Evolutionary conservation across 1,140 invertebrate genomes (phyloP).

Genomic region (Drosophila ogumai): DNA sequence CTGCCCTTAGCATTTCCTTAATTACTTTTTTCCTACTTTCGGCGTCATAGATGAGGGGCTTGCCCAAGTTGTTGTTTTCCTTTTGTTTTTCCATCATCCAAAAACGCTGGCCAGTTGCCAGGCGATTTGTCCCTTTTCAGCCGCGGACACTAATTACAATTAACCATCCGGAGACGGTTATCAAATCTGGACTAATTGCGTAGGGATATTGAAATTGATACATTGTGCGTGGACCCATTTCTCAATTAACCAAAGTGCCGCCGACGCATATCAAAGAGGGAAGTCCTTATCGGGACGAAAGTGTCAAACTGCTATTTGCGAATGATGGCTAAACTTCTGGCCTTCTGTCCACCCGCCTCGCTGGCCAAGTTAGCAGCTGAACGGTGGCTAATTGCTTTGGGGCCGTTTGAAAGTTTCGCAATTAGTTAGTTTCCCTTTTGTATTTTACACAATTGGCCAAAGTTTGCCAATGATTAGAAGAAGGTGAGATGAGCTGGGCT

Average conservation of each 20-base stretch:
- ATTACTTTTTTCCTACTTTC: constrained; percentile 36
- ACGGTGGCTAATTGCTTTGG: constrained; percentile 41
- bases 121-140: constrained; percentile 13
- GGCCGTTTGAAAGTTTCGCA: constrained; percentile 28
- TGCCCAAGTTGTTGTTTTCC: constrained; percentile 8
- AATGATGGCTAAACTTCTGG: constrained; percentile 10
- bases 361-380: constrained; percentile 7
- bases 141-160: constrained; percentile 32
- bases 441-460: constrained; percentile 24
- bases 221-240: neutral
- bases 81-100: neutral
- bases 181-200: constrained; percentile 53
- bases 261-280: neutral
- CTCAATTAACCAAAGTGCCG: constrained; percentile 43
- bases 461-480: constrained; percentile 26
- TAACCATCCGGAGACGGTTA: constrained; percentile 26
- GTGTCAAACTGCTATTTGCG: constrained; percentile 19
- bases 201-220: constrained; percentile 31
- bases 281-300: constrained; percentile 8
- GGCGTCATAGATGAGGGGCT: neutral
- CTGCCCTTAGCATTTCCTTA: constrained; percentile 37
- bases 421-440: constrained; percentile 38
- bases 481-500: constrained; percentile 4
- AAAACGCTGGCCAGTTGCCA: neutral
- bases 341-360: neutral